Evolutionary conservation across 2,113 vertebrate genomes (phyloP), one percentile per base, ranked within the genome.

Genomic region (Herpetotheres cachinnans): DNA sequence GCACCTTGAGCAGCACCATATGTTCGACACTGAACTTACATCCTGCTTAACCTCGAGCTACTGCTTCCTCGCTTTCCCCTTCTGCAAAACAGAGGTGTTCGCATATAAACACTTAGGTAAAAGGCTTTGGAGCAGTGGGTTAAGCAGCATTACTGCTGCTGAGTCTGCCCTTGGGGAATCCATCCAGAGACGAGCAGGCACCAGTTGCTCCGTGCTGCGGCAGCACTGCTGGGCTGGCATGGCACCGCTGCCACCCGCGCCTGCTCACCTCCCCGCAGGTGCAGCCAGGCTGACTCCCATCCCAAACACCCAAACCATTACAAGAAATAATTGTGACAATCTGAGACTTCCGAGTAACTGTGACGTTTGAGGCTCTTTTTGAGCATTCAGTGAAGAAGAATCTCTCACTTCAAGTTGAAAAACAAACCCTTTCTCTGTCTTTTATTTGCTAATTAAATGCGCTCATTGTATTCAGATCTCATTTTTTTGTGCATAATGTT

Each of bases 401-500:
- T 56, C 36, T 77, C 67, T 85, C 58, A 16, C 63, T 92, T 24
- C n/a, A 71, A 93, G 88, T 82, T 93, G 90, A 95, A 93, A 96
- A 95, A 94, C 86, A 95, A 96, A 92, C 12, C 27, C 81, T 49
- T 81, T 67, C 65, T 69, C 83, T 71, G 54, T 49, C 89, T 88
- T 96, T 92, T 94, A 82, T 74, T 91, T 81, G 55, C 74, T 90
- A 93, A 96, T 97, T 89, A 91, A 95, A 74, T 44, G 34, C 3
- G 4, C 76, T 85, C 76, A 86, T 97, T 94, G 91, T 95, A 93
- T 90, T 89, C 91, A 74, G 89, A 84, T 83, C 74, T 91, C 89
- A 91, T 86, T 93, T 96, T 96, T 94, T 93, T 63, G 87, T 80
- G 73, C 82, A 72, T 70, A 89, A 92, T 92, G 79, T 96, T 95